These are phyloP conservation scores for Hippasteria phrygiana DNA, from an alignment of 53 echinoderm and acorn worm species.

Conservation along the genomic window DNA sequence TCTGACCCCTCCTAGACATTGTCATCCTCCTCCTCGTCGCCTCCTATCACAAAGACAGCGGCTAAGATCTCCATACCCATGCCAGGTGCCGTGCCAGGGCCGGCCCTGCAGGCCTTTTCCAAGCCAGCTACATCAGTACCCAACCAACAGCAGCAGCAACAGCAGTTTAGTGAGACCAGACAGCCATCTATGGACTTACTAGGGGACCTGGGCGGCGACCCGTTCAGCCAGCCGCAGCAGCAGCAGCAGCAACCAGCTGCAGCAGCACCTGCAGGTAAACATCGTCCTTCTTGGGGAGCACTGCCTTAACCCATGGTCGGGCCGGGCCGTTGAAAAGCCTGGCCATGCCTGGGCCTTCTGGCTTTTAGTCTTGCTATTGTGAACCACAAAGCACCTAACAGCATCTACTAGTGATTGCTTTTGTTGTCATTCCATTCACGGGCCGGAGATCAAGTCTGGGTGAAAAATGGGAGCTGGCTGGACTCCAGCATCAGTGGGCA, in stretches of 20 bases:
- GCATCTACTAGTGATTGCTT: too few relatives aligned
- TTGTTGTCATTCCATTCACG: too few relatives aligned
- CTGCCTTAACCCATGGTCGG: too few relatives aligned
- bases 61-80: slow-evolving; percentile 52
- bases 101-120: slow-evolving; percentile 43
- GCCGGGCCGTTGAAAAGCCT: too few relatives aligned
- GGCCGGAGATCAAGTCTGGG: too few relatives aligned
- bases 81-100: slow-evolving; percentile 55
- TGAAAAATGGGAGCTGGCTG: too few relatives aligned
- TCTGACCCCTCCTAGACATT: neutral
- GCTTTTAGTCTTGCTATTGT: too few relatives aligned
- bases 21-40: slow-evolving; percentile 29
- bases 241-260: slow-evolving; percentile 9
- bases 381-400: too few relatives aligned
- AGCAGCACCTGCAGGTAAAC: too few relatives aligned
- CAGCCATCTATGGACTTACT: slow-evolving; percentile 86
- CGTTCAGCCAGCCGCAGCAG: slow-evolving; percentile 68
- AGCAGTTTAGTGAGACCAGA: slow-evolving; percentile 41
- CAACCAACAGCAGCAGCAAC: slow-evolving; percentile 20
- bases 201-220: slow-evolving; percentile 90
- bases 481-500: too few relatives aligned
- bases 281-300: too few relatives aligned
- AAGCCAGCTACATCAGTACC: slow-evolving; percentile 31
- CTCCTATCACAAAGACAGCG: slow-evolving; percentile 18
- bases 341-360: too few relatives aligned